These are phyloP conservation scores for Crematogaster levior DNA, from an alignment of 2,888 invertebrate genomes.

Conservation along the genomic window DNA sequence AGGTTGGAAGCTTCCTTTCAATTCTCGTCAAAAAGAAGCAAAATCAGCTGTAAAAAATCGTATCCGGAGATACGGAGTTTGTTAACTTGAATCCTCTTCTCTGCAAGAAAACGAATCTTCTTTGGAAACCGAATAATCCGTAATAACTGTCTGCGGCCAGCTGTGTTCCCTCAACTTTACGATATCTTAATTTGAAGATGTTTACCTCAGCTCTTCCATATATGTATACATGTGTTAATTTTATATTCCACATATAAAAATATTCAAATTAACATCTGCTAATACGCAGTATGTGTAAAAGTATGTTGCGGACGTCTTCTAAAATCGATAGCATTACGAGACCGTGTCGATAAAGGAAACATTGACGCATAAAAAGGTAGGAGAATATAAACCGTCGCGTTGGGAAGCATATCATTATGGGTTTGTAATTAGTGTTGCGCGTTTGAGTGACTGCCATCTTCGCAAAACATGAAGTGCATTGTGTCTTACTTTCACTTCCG, in stretches of 20 bases:
- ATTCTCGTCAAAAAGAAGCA: conserved; percentile 39
- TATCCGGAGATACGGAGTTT: conserved; percentile 41
- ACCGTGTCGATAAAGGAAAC: conserved; percentile 7
- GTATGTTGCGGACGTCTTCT: neutral
- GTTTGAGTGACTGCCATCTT: conserved; percentile 24
- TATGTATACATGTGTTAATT: neutral
- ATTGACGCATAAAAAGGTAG: neutral
- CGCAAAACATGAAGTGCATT: conserved; percentile 10
- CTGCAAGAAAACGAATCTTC: conserved; percentile 53
- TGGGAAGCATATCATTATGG: conserved; percentile 30
- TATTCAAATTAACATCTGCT: conserved; percentile 48
- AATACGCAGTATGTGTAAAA: neutral
- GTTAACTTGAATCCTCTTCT: conserved; percentile 36
- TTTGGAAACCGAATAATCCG: conserved; percentile 56
- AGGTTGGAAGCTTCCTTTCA: conserved; percentile 62
- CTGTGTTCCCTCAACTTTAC: conserved; percentile 61
- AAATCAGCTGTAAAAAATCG: conserved; percentile 19
- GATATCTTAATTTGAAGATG: conserved; percentile 36
- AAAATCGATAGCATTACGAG: conserved; percentile 27
- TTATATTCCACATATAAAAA: conserved; percentile 28
- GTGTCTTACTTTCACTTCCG: conserved; percentile 46
- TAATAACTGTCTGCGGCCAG: conserved; percentile 67
- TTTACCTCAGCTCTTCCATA: conserved; percentile 14
- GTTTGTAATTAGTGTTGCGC: conserved; percentile 31
- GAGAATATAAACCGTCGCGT: conserved; percentile 16